Evolutionary conservation across 2,888 invertebrate species (phyloP), one percentile per base, ranked within the genome.

Genomic region (Ophonus ardosiacus): DNA sequence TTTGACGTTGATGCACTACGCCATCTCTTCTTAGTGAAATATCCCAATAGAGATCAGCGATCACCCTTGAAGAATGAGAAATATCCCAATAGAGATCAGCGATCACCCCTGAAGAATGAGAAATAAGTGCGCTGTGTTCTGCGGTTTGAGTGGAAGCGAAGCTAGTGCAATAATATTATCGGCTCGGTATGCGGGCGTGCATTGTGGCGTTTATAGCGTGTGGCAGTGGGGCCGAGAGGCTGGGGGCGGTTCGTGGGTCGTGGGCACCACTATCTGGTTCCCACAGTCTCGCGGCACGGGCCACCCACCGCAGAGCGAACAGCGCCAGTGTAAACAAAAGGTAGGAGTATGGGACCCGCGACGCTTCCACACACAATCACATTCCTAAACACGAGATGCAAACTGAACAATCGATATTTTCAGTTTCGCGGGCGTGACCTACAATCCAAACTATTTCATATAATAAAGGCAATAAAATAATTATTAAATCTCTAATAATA

Each of bases 251-350:
- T 15, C 31, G 15, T 31, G 68, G 24, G 68, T 31, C 68, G 68
- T 38, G 68, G 68, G 68, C 68, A 43, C 71, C 71, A 43, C 71
- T 68, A 74, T 74, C 71, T 74, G 71, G 71, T 74, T 74, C 71
- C 71, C 71, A 74, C 71, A 74, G 71, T 74, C 71, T 40, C 71
- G 24, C 68, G 68, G 68, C 40, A 18, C 38, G 40, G 71, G 71
- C 71, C 71, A 74, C 71, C 71, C 71, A 74, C 71, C 71, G 71
- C 43, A 63, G 63, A 18, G 59, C 81, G 40, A 40, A 18, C 81
- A 56, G 56, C 40, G 78, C 65, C 81, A 81, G 71, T 82, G 71
- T 82, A 82, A 82, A 82, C 82, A 82, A 82, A 82, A 82, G 82
- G 82, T 82, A 31, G 5, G 31, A 31, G 31, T 31, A 31, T 6